Evolutionary conservation across 2,888 invertebrate genomes (phyloP).

Genomic region (Scotopteryx bipunctaria): DNA sequence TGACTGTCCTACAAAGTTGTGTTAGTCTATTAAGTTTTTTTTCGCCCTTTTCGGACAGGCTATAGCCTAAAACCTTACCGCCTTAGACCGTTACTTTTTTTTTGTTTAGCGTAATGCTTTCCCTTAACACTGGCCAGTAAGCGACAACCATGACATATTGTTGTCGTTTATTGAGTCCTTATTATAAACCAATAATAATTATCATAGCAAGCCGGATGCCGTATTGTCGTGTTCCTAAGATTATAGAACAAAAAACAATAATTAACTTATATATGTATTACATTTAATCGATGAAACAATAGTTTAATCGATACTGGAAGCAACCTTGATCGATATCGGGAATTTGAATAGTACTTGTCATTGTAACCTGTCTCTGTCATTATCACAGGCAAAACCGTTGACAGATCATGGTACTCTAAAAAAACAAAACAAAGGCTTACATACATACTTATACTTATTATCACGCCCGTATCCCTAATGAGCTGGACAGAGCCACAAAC

Average conservation of each 20-base stretch:
- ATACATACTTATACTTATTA: too few species aligned
- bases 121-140: constrained; percentile 51
- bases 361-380: too few species aligned
- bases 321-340: constrained; percentile 5
- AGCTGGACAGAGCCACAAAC: too few species aligned
- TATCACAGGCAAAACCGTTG: too few species aligned
- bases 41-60: too few species aligned
- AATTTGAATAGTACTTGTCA: constrained; percentile 2
- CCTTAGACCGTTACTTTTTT: too few species aligned
- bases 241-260: constrained; percentile 31
- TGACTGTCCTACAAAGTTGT: too few species aligned
- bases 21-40: too few species aligned
- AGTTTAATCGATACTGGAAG: constrained; percentile 17
- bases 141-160: constrained; percentile 68
- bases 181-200: constrained; percentile 67
- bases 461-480: too few species aligned
- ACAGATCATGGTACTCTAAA: too few species aligned
- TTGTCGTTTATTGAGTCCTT: constrained; percentile 66
- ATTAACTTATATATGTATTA: constrained; percentile 7
- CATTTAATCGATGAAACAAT: constrained; percentile 6
- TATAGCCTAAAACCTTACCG: too few species aligned
- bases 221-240: constrained; percentile 43
- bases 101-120: not conserved
- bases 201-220: constrained; percentile 63
- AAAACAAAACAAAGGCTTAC: too few species aligned